Evolutionary conservation across 1,140 invertebrate species (phyloP), one percentile per base, ranked within the genome.

Genomic region (Drosophila micromelanica): DNA sequence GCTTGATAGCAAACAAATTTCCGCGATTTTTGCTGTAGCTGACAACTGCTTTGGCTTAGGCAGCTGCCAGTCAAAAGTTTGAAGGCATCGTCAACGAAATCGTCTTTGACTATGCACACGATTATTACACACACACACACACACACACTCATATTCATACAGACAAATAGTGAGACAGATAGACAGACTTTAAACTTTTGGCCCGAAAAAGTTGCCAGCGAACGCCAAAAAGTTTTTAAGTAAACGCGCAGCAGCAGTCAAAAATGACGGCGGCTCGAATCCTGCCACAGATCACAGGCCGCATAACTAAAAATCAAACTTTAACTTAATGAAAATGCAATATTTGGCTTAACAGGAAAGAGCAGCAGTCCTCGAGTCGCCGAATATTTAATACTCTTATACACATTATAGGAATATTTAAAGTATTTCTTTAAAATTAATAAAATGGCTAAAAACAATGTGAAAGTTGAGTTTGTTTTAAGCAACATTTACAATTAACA

Each of bases 261-360:
- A 54, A 49, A 40, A 59, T 42, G 61, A 52, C 42, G 17, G 40
- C 30, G 51, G 6, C 15, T 64, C 38, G 46, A 55, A 46, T 55
- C 40, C 27, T 5, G 37, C 60, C 48, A 11, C 67, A 59, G 73
- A 71, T 61, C 45, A 40, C 40, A 55, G 48, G 42, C 59, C 32
- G 60, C 54, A 75, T 57, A 76, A 85, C 80, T 85, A 73, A 84
- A 76, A 84, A 84, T 78, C 80, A 79, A 84, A 84, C 80, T 84
- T 85, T 85, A 80, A 76, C 80, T 84, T 84, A 84, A 84, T 84
- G 80, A 84, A 84, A 84, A 85, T 85, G 80, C 80, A 84, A 84
- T 84, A 84, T 84, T 84, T 84, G 80, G 60, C 55, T 63, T 67
- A 46, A 40, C 40, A 57, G 15, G 23, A 45, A 57, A 20, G 55